Base-by-base conservation (phyloP, 2,888 invertebrate genomes). In the Drosophila peninsularis region DNA sequence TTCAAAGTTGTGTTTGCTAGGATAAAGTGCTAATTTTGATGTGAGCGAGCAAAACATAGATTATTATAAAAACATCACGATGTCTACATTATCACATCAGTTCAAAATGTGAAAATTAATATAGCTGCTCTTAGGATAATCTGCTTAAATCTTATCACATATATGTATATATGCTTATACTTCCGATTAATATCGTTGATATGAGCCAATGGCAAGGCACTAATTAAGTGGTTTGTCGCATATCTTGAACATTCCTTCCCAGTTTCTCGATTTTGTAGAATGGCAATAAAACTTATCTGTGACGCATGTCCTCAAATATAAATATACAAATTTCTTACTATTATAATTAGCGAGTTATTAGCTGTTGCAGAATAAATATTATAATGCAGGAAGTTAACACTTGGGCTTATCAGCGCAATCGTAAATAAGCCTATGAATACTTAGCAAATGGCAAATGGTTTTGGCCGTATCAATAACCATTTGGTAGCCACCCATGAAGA, bases 341-440 rank as follows among this genome's bases (percentile, higher is more conserved):
- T 19, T 52, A 5, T 27, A 27, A 30, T 42, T 17, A 13, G 5
- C 34, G 9, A 17, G 41, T 7, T 39, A 14, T 39, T 39, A 19
- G 10, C 10, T 44, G 5, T 19, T 19, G 52, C 11, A 2, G 21
- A 42, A 2, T 13, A 17, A 30, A 32, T 44, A 32, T 67, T 52
- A 30, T 24, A 27, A 58, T 50, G n/a, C 45, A 70, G 60, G 64
- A 71, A 56, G 24, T 41, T 13, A n/a, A 13, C 57, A 76, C 45
- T 71, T 71, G 17, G 30, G n/a, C 30, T 52, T 72, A 62, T 68
- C 68, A 41, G 37, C 13, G 13, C 5, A 27, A 34, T n/a, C n/a
- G 27, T 58, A 52, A 49, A 41, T 17, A 14, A 41, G n/a, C 5
- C 49, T 10, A 10, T 0, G 24, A 32, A 57, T 21, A 9, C 13